Conservation (phyloP, 2,797 vertebrate species). For the Acipenser ruthenus region DNA sequence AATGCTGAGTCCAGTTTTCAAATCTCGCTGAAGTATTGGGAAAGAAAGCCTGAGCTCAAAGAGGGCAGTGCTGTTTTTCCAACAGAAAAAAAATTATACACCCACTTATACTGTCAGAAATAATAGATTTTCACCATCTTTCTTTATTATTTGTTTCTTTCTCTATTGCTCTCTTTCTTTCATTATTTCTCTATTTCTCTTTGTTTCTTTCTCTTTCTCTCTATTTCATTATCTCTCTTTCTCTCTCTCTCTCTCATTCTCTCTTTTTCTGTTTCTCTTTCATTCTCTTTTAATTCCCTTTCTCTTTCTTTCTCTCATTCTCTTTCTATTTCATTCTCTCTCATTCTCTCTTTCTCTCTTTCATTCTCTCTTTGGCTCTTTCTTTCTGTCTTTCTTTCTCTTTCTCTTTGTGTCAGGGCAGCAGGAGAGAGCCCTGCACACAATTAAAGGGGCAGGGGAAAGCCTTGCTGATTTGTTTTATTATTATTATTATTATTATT, state of each 20-base stretch:
- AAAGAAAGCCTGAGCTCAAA: conserved; percentile 22
- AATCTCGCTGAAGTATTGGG: conserved; percentile 16
- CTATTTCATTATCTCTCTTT: not conserved
- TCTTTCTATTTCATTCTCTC: no score
- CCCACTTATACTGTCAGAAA: conserved; percentile 25
- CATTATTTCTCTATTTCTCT: not conserved
- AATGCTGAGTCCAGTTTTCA: conserved; percentile 30
- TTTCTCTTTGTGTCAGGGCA: not conserved
- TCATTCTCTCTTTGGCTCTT: no score
- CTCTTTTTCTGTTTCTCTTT: not conserved
- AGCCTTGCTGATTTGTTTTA: no score
- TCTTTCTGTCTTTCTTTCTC: no score
- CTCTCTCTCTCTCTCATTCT: not conserved
- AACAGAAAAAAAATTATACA: conserved; percentile 17
- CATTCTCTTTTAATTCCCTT: no score
- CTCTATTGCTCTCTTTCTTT: not conserved
- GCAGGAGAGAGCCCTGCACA: no score
- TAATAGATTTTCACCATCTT: conserved; percentile 30
- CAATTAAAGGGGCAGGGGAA: no score
- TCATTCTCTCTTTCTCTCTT: no score
- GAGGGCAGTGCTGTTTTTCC: conserved; percentile 10
- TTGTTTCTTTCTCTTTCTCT: not conserved
- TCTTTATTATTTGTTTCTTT: conserved; percentile 25
- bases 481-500: no score
- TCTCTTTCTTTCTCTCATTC: not conserved